These are phyloP conservation scores for Protonibea diacanthus DNA, from an alignment of 2,797 vertebrate genomes.

Conservation along the genomic window DNA sequence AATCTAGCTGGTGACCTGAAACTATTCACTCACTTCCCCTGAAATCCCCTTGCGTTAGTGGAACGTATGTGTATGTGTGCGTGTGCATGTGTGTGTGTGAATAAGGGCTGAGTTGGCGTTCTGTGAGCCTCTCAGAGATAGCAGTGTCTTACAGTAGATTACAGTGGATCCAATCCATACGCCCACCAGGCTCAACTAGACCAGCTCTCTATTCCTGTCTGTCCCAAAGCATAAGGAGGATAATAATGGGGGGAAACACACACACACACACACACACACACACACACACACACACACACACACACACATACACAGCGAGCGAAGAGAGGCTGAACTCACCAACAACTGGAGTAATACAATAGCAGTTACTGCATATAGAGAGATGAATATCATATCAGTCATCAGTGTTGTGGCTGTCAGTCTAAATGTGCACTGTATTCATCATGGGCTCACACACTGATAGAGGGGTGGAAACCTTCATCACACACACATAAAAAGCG, in stretches of 20 bases:
- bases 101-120: constrained; percentile 80
- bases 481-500: constrained; percentile 29
- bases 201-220: constrained; percentile 64
- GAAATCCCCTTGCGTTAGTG: constrained; percentile 76
- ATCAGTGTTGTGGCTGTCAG: constrained; percentile 64
- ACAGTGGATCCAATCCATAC: constrained; percentile 78
- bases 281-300: constrained; percentile 16
- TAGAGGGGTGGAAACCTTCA: constrained; percentile 46
- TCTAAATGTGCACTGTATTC: constrained; percentile 73
- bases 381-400: constrained; percentile 67
- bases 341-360: constrained; percentile 23
- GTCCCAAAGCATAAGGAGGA: constrained; percentile 64
- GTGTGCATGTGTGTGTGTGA: constrained; percentile 51
- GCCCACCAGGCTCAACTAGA: constrained; percentile 69
- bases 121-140: constrained; percentile 71
- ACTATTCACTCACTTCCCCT: constrained; percentile 80
- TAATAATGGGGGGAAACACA: constrained; percentile 54
- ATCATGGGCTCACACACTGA: constrained; percentile 61
- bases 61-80: constrained; percentile 36
- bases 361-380: constrained; percentile 30
- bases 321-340: constrained; percentile 41
- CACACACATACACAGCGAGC: constrained; percentile 9
- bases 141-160: constrained; percentile 82
- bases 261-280: constrained; percentile 11
- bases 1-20: constrained; percentile 81